These are phyloP conservation scores for Corydoras sp. DNA, from an alignment of 2,113 vertebrate genomes.

Conservation along the genomic window DNA sequence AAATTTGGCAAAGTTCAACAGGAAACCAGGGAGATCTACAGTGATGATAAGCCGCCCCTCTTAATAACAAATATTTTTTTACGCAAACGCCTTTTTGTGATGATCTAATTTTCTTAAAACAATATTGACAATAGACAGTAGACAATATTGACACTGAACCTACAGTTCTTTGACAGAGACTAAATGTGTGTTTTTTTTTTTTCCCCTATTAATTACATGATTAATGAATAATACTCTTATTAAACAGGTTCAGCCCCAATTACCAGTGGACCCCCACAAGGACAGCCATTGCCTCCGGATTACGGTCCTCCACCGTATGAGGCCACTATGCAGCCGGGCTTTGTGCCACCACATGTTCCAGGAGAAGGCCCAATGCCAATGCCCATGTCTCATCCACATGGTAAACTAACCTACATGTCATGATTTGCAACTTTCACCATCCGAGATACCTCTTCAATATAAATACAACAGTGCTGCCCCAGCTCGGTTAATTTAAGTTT, in stretches of 20 bases:
- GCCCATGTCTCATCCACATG: slow-evolving; percentile 67
- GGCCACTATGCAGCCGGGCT: slow-evolving; percentile 72
- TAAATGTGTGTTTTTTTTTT: too few relatives aligned
- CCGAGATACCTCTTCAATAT: too few relatives aligned
- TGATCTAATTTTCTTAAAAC: too few relatives aligned
- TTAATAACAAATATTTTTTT: background rate
- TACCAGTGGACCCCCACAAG: slow-evolving; percentile 69
- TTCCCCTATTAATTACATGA: background rate
- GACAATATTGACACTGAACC: too few relatives aligned
- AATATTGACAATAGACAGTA: too few relatives aligned
- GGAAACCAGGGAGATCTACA: slow-evolving; percentile 20
- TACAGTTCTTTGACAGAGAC: too few relatives aligned
- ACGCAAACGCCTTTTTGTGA: background rate
- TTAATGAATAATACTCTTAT: slow-evolving; percentile 16
- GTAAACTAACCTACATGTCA: slow-evolving; percentile 52
- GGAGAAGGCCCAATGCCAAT: slow-evolving; percentile 71
- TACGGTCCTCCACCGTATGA: slow-evolving; percentile 91
- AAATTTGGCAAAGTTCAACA: background rate
- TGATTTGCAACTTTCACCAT: too few relatives aligned
- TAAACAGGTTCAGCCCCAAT: slow-evolving; percentile 59
- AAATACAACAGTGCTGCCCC: background rate
- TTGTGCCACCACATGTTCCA: slow-evolving; percentile 78
- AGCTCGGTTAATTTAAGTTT: slow-evolving; percentile 5
- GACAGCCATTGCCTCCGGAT: slow-evolving; percentile 77
- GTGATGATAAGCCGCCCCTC: background rate